These are phyloP conservation scores for Agrilus planipennis DNA, from an alignment of 1,140 invertebrate species.

Conservation along the genomic window DNA sequence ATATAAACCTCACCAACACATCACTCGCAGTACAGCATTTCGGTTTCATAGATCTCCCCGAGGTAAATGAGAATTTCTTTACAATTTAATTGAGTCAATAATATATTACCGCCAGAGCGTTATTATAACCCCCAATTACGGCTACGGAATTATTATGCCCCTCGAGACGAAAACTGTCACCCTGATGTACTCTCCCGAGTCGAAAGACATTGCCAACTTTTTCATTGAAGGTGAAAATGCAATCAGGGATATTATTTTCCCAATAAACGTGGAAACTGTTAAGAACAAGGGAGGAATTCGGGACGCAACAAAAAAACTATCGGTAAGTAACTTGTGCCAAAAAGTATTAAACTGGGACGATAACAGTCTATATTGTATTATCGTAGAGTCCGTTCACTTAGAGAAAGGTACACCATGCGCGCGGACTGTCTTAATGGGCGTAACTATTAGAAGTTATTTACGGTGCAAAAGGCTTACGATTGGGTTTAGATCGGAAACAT, in stretches of 20 bases:
- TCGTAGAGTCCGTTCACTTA: no score
- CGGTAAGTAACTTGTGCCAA: no score
- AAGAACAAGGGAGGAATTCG: constrained; percentile 11
- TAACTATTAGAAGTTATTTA: no score
- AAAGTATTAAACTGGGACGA: no score
- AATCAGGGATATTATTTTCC: constrained; percentile 9
- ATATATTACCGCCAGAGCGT: constrained; percentile 14
- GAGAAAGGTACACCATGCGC: no score
- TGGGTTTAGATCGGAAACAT: no score
- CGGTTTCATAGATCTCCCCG: constrained; percentile 22
- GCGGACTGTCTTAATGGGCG: neutral
- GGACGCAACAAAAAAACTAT: neutral
- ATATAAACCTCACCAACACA: constrained; percentile 16
- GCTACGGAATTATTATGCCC: constrained; percentile 18
- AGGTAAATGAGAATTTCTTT: constrained; percentile 10
- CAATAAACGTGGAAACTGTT: constrained; percentile 14
- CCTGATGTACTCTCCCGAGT: constrained; percentile 15
- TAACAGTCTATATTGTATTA: no score
- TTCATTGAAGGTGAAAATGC: constrained; percentile 1
- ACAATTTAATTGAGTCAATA: constrained; percentile 1
- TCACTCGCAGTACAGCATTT: constrained; percentile 16
- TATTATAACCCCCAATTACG: constrained; percentile 19
- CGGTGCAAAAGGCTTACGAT: no score
- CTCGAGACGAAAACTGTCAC: constrained; percentile 12
- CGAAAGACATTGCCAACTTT: constrained; percentile 12